Base-by-base conservation (phyloP, 2,797 vertebrate genomes). In the Sebastes iracundus region DNA sequence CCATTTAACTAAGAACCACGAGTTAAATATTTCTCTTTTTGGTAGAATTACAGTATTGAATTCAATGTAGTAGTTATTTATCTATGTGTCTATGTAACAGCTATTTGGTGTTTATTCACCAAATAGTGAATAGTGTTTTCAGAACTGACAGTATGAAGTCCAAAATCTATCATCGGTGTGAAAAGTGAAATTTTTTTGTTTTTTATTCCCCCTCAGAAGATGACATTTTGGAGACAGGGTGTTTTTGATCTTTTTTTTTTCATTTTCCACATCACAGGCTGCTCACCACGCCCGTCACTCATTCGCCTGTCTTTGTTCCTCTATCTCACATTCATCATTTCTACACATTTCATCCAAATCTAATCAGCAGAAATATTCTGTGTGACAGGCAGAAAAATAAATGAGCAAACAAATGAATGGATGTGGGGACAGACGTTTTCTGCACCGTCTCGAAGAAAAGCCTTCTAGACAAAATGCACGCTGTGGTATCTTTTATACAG, bases 251-350 rank as follows among this genome's bases (percentile, higher is more conserved):
- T 69, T 25, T 56, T 70, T 22, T 56, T 56, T 70, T 67, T 13
- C 28, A 87, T 89, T 91, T 90, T 87, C 77, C 79, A 83, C 86
- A 79, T 86, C 75, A 79, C 77, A 74, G 61, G 63, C 79, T 82
- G 70, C 79, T 90, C 84, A 75, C 69, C 84, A 75, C 80, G 70
- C 49, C 72, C 66, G 72, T 76, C 67, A 68, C 59, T 83, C 72
- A 68, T 28, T 73, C n/a, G 22, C 27, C 27, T 68, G 56, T 59
- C 74, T 82, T 55, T 59, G 9, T 72, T 80, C 33, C 53, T 75
- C n/a, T 46, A 12, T 67, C 63, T 67, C 77, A 74, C 72, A 80
- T 84, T 61, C 56, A 78, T 35, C 65, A 76, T 83, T 72, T 87
- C 74, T 70, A 58, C 72, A 84, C 66, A 30, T 85, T 84, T 79